A percentile compares a stretch with the other conserved stretches of the same genome.
Conservation (phyloP, 1,140 invertebrate species). For the Drosophila pectinifera region DNA sequence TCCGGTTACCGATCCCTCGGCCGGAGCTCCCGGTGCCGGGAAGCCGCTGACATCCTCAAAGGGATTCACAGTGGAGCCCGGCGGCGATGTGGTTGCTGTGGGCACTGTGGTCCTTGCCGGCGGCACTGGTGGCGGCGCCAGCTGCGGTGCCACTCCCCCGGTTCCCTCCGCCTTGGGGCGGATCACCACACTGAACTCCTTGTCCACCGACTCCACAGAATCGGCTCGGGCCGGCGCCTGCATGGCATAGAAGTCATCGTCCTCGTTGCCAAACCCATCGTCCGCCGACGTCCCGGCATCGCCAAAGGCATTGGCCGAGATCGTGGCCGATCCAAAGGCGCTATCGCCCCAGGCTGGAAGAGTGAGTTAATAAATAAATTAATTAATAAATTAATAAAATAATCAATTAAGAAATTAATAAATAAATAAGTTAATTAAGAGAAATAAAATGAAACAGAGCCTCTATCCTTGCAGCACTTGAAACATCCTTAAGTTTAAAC, state of each 20-base stretch:
- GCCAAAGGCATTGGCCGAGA: constrained; percentile 86
- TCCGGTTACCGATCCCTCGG: constrained; percentile 19
- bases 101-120: constrained; percentile 86
- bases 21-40: constrained; percentile 56
- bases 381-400: not conserved
- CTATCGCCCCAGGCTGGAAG: constrained; percentile 82
- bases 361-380: not conserved
- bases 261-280: constrained; percentile 89
- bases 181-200: constrained; percentile 76
- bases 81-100: constrained; percentile 86
- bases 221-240: constrained; percentile 89
- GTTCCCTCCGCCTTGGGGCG: constrained; percentile 87
- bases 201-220: constrained; percentile 90
- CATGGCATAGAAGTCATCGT: constrained; percentile 93
- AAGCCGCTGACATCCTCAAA: constrained; percentile 87
- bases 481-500: too few species aligned
- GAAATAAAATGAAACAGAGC: too few species aligned
- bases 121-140: constrained; percentile 90
- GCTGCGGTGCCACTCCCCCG: constrained; percentile 87
- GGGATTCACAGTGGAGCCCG: constrained; percentile 88
- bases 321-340: constrained; percentile 69
- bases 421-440: too few species aligned
- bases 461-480: too few species aligned
- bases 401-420: too few species aligned
- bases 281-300: constrained; percentile 68